phyloP scores from a whole-genome alignment of 2,888 invertebrate species.

The Oxytorus armatus region DNA sequence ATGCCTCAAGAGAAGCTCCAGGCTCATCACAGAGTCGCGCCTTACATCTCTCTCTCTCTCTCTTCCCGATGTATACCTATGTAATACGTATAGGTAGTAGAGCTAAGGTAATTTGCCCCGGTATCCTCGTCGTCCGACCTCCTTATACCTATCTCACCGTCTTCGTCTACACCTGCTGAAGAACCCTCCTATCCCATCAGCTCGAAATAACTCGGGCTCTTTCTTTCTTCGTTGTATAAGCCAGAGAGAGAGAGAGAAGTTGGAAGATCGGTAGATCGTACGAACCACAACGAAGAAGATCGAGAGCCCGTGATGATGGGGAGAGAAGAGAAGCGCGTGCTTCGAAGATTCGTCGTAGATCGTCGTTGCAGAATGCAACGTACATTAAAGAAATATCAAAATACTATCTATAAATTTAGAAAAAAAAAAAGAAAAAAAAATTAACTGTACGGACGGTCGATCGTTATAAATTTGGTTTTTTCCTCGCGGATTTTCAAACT shows the following conservation, averaged over 20 bases:
- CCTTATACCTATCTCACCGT: slow-evolving; percentile 45
- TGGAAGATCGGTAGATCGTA: slow-evolving; percentile 59
- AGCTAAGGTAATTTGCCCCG: slow-evolving; percentile 59
- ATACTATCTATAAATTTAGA: too few species aligned
- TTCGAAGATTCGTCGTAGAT: slow-evolving; percentile 50
- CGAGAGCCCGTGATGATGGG: slow-evolving; percentile 62
- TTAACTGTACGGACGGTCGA: too few species aligned
- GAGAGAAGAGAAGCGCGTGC: slow-evolving; percentile 51
- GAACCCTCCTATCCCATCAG: slow-evolving; percentile 69
- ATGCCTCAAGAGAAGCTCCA: slow-evolving; percentile 65
- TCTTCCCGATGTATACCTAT: slow-evolving; percentile 27
- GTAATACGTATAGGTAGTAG: slow-evolving; percentile 33
- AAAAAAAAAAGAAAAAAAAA: too few species aligned
- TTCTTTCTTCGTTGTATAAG: slow-evolving; percentile 31
- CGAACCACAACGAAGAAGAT: slow-evolving; percentile 61
- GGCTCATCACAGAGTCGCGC: slow-evolving; percentile 67
- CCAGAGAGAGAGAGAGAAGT: slow-evolving; percentile 10
- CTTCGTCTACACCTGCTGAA: slow-evolving; percentile 64
- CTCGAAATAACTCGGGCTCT: slow-evolving; percentile 61
- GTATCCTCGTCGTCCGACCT: slow-evolving; percentile 60
- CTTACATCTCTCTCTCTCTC: slow-evolving; percentile 44
- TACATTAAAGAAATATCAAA: too few species aligned
- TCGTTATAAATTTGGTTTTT: too few species aligned
- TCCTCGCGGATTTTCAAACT: too few species aligned
- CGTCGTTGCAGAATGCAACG: slow-evolving; percentile 34